phyloP scores from a whole-genome alignment of 2,797 vertebrate species.

The Ibycter americanus region DNA sequence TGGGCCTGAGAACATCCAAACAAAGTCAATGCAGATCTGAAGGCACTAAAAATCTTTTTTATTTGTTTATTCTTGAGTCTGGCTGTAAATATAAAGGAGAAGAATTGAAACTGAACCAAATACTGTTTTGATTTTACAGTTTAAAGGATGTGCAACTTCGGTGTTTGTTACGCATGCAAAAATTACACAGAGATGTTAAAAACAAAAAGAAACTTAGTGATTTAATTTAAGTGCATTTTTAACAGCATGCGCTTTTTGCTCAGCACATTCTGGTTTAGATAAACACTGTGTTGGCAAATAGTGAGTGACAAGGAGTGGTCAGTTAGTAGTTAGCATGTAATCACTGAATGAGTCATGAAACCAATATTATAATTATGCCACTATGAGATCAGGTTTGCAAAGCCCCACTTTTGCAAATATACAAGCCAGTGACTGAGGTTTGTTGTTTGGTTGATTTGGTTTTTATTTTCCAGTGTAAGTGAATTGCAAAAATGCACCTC shows the following conservation, averaged over 20 bases:
- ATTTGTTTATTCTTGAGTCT: neutral
- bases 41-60: neutral
- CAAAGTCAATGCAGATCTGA: neutral
- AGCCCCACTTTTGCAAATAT: neutral
- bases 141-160: neutral
- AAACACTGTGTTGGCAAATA: conserved; percentile 52
- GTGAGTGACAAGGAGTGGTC: conserved; percentile 55
- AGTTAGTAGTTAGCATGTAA: conserved; percentile 32
- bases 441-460: neutral
- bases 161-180: neutral
- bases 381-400: conserved; percentile 43
- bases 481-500: neutral
- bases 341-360: conserved; percentile 51
- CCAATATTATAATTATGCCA: conserved; percentile 37
- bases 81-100: neutral
- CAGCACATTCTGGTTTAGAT: conserved; percentile 39
- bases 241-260: conserved; percentile 14
- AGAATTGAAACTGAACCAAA: neutral
- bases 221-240: neutral
- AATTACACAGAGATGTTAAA: neutral
- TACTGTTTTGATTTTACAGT: neutral
- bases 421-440: neutral
- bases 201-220: neutral
- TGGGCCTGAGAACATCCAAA: neutral
- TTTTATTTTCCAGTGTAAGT: neutral